Evolutionary conservation across 2,113 vertebrate species (phyloP).

Genomic region (Microcebus griseorufus): DNA sequence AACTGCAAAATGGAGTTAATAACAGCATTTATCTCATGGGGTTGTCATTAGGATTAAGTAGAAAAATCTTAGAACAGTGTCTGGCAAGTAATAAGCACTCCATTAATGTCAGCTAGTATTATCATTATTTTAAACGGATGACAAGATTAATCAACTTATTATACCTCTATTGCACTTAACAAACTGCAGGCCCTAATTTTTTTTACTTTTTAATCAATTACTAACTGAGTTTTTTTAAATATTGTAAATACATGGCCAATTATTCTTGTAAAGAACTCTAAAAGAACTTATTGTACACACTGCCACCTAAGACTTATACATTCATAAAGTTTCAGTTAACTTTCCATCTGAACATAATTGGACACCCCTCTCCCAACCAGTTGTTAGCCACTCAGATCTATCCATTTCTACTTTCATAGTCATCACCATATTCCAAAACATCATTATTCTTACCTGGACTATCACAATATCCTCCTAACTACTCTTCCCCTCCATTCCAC

Average conservation of each 20-base stretch:
- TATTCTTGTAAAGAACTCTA: slow-evolving; percentile 34
- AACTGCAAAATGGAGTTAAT: slow-evolving; percentile 17
- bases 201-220: slow-evolving; percentile 44
- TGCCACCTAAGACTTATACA: neutral
- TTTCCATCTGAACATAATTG: neutral
- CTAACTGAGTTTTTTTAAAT: neutral
- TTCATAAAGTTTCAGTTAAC: slow-evolving; percentile 7
- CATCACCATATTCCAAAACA: slow-evolving; percentile 30
- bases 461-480: neutral
- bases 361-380: neutral
- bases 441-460: neutral
- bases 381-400: neutral
- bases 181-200: slow-evolving; percentile 13
- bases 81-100: neutral
- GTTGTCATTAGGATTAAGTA: neutral
- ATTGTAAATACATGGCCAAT: slow-evolving; percentile 5
- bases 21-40: neutral
- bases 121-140: slow-evolving; percentile 37
- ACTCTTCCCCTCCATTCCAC: neutral
- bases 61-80: neutral
- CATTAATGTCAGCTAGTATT: slow-evolving; percentile 34
- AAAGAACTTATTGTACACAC: neutral
- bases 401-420: slow-evolving; percentile 15
- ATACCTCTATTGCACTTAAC: slow-evolving; percentile 10
- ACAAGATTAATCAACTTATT: slow-evolving; percentile 55